Base-by-base conservation (phyloP, 2,888 invertebrate genomes). In the Campoletis raptor region DNA sequence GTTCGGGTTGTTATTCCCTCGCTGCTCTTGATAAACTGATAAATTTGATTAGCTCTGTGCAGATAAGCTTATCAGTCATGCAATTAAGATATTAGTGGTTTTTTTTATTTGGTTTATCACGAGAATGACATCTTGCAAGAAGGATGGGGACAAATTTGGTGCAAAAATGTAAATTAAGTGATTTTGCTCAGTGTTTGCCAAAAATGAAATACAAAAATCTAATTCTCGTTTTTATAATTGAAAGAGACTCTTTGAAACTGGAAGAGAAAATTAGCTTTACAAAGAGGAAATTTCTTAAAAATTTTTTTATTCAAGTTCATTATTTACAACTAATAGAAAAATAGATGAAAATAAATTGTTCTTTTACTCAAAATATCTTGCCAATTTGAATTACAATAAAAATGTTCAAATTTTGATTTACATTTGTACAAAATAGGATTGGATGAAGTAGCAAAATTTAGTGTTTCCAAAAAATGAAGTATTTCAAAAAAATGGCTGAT, bases 61-160 rank as follows among this genome's bases (percentile, higher is more conserved):
- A 74, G 61, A 86, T 83, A 86, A 83, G 86, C 69, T 37, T 66
- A 24, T 61, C 64, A 80, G 61, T 77, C 86, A 73, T 78, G 86
- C 77, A 81, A 73, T 78, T 74, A 48, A 21, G 73, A 86, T 81
- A 77, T 61, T 48, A 61, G 70, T 61, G 21, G 12, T 66, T 18
- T 61, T 12, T 61, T 66, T 52, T 54, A 15, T 48, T 66, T 42
- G 30, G 12, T 30, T 48, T 45, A 70, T 70, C 70, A 18, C 42
- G 12, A 30, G 12, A 52, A 24, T 40, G 21, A 15, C 52, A 36
- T 21, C 15, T 36, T n/a, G 61, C 66, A 36, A 7, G 37, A 48
- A 77, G 36, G 12, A 30, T 10, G 12, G 21, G 12, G 10, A n/a
- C 2, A 18, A 52, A 37, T 54, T 52, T 10, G n/a, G 37, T 54